These are phyloP conservation scores for Hemibagrus wyckioides DNA, from an alignment of 2,113 vertebrate species.

Conservation along the genomic window DNA sequence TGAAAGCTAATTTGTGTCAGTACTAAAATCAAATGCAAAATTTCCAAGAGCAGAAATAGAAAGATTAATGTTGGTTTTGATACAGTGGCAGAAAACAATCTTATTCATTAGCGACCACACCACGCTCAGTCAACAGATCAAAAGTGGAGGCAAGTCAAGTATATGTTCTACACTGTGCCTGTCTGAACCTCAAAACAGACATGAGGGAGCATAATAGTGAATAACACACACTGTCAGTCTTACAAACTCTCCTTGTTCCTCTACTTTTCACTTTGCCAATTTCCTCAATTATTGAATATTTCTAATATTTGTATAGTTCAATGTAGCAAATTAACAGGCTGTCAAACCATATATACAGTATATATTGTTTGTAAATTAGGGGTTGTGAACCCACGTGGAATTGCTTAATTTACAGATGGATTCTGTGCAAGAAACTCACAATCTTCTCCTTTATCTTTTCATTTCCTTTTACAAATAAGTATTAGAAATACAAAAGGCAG, in stretches of 20 bases:
- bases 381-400: too few relatives aligned
- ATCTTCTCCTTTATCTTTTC: too few relatives aligned
- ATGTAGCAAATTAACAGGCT: too few relatives aligned
- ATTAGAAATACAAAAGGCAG: too few relatives aligned
- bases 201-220: slow-evolving; percentile 15
- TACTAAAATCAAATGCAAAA: neutral
- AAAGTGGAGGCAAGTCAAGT: neutral
- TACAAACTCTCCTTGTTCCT: neutral
- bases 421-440: too few relatives aligned
- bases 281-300: neutral
- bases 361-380: too few relatives aligned
- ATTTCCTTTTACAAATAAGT: too few relatives aligned
- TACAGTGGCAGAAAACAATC: neutral
- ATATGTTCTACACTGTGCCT: slow-evolving; percentile 10
- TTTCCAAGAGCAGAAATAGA: slow-evolving; percentile 24
- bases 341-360: too few relatives aligned
- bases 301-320: too few relatives aligned
- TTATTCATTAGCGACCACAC: neutral
- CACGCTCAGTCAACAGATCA: neutral
- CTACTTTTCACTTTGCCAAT: neutral
- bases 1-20: neutral
- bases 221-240: neutral
- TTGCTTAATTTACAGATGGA: too few relatives aligned
- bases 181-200: neutral
- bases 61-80: slow-evolving; percentile 3